Base-by-base conservation (phyloP, 2,888 invertebrate species). In the Synergus laeviventris region DNA sequence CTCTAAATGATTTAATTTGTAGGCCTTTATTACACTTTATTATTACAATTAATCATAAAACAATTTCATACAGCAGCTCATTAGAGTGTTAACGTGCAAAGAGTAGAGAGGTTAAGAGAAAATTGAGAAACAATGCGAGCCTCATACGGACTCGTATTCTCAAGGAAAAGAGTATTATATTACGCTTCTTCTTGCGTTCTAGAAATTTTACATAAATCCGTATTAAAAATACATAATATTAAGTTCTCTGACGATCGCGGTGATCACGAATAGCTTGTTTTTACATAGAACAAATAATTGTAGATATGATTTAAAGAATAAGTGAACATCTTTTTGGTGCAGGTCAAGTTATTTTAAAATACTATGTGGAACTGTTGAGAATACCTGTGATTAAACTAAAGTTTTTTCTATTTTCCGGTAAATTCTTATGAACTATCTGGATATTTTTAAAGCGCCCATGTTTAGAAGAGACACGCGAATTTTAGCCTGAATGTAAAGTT, bases 61-160 rank as follows among this genome's bases (percentile, higher is more conserved):
- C 31, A 31, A 31, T 31, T 31, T 31, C 31, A 31, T 31, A 1
- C 31, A 31, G 2, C 31, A 31, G 31, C 31, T 49, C 8, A n/a
- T 49, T n/a, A 2, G n/a, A n/a, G 2, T 7, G 8, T 45, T 45
- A 1, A 16, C 16, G 16, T 5, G 5, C 45, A 45, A 4, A 16
- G 1, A 7, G 45, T 45, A 7, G 0, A 12, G 45, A 7, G 16
- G 18, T 24, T 36, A n/a, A 49, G 3, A 49, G 31, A 70, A 49
- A 70, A 70, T 70, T 49, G 70, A 70, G 70, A 49, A 70, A 70
- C 70, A 70, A 70, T 70, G 70, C 70, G 70, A 49, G 49, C n/a
- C 16, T 14, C 45, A 49, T n/a, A 49, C 8, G 24, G 16, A 24
- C 9, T 21, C 45, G 21, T 45, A 31, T 45, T 66, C 16, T 45